Percentiles rank a stretch among this genome's conserved stretches.
These are phyloP conservation scores for Orchestes rusci DNA, from an alignment of 2,888 invertebrate genomes.

Conservation along the genomic window DNA sequence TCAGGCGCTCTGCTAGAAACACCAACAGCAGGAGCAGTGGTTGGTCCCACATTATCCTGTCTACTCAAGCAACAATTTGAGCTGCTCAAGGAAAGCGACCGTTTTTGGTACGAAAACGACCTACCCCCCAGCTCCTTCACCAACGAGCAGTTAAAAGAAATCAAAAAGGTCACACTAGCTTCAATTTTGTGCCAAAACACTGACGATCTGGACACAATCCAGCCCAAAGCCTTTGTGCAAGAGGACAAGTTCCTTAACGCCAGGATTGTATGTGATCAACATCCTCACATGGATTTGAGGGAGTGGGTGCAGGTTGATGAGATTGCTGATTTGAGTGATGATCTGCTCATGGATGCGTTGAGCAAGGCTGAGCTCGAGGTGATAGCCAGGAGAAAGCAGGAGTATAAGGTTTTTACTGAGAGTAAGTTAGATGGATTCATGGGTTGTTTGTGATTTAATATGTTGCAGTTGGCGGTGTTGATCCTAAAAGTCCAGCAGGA, in stretches of 20 bases:
- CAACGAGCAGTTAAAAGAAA: slow-evolving; percentile 69
- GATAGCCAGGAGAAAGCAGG: slow-evolving; percentile 65
- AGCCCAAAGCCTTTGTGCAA: slow-evolving; percentile 78
- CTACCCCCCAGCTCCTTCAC: slow-evolving; percentile 79
- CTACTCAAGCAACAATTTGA: slow-evolving; percentile 77
- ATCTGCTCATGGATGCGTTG: slow-evolving; percentile 66
- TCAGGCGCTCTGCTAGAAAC: slow-evolving; percentile 77
- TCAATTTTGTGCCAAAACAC: slow-evolving; percentile 69
- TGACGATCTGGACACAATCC: slow-evolving; percentile 60
- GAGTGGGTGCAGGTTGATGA: slow-evolving; percentile 65
- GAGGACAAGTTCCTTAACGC: slow-evolving; percentile 80
- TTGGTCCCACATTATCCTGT: slow-evolving; percentile 87
- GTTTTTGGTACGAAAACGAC: slow-evolving; percentile 95
- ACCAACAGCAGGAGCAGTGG: slow-evolving; percentile 64
- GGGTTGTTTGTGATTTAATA: neutral
- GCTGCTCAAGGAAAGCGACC: slow-evolving; percentile 74
- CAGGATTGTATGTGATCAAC: slow-evolving; percentile 66
- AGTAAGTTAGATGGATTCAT: slow-evolving; percentile 16
- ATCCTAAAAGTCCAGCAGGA: slow-evolving; percentile 79
- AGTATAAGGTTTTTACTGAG: slow-evolving; percentile 56
- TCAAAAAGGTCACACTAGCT: slow-evolving; percentile 71
- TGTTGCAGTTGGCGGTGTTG: slow-evolving; percentile 65
- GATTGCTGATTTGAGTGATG: slow-evolving; percentile 61
- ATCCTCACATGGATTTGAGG: slow-evolving; percentile 57
- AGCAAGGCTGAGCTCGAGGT: slow-evolving; percentile 74